Evolutionary conservation across 53 echinoderm and acorn worm genomes (phyloP).

Genomic region (Zoroaster sp.): DNA sequence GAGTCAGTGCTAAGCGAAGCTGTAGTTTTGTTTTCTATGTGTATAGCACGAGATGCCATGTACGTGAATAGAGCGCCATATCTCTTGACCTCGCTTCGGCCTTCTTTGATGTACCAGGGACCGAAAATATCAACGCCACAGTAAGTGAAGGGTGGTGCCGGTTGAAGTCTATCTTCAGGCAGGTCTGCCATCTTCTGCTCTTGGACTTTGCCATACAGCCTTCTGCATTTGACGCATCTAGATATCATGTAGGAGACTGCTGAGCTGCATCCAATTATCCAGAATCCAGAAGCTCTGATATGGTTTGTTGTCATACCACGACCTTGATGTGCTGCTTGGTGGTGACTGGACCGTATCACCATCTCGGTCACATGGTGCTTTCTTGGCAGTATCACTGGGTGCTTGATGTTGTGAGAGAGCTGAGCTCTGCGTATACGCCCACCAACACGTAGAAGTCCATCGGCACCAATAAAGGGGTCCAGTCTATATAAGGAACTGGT

Average conservation of each 20-base stretch:
- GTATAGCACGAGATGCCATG: constrained; percentile 53
- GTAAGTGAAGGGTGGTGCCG: constrained; percentile 62
- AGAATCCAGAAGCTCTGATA: constrained; percentile 29
- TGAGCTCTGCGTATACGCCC: constrained; percentile 12
- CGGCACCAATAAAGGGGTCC: constrained; percentile 45
- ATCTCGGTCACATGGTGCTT: constrained; percentile 38
- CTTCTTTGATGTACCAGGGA: constrained; percentile 41
- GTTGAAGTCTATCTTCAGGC: constrained; percentile 50
- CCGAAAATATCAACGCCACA: constrained; percentile 64
- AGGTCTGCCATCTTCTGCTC: constrained; percentile 68
- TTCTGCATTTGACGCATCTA: constrained; percentile 44
- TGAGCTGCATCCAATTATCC: constrained; percentile 47
- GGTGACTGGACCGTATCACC: constrained; percentile 47
- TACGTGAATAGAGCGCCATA: constrained; percentile 68
- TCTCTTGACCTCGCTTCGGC: constrained; percentile 55
- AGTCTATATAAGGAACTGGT: constrained; percentile 24
- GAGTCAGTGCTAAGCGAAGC: constrained; percentile 26
- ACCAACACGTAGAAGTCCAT: constrained; percentile 31
- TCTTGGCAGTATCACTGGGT: constrained; percentile 49
- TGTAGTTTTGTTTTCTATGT: constrained; percentile 45
- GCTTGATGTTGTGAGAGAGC: neutral
- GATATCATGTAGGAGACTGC: constrained; percentile 12
- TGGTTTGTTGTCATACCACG: constrained; percentile 57
- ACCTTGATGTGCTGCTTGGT: constrained; percentile 56
- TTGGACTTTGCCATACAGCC: neutral